Base-by-base conservation (phyloP, 2,797 vertebrate species). In the Chromobotia macracanthus region DNA sequence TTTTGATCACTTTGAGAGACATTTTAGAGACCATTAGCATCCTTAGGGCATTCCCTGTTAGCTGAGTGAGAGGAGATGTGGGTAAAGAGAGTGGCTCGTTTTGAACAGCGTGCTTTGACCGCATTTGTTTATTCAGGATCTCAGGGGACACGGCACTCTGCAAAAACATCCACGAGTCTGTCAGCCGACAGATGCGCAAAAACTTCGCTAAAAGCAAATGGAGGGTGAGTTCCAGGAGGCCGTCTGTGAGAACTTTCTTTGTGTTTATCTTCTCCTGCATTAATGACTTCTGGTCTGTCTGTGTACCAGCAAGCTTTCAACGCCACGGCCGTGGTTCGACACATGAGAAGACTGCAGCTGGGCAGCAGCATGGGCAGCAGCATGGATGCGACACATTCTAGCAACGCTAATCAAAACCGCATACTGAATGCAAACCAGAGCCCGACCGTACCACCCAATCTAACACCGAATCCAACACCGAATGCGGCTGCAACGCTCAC, bases 271-370 rank as follows among this genome's bases (percentile, higher is more conserved):
- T 66, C 9, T 56, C n/a, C 35, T 7, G 73, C 35, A 66, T 16
- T 31, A 25, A 28, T 50, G n/a, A n/a, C n/a, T n/a, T n/a, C n/a
- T n/a, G n/a, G 0, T 44, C 41, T 64, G 11, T 76, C n/a, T 70
- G 18, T 25, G 66, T 77, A 77, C 13, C 90, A 99, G 97, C 97
- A 99, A 99, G 97, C 97, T 0, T 99, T 99, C 80, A 99, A 99
- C 0, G 97, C 97, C 91, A 99, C 97, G 0, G 97, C 97, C 0
- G 97, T 99, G 0, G 96, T 99, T 74, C 93, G 97, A 6, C 97
- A 99, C 85, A 99, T 99, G 97, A 91, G 97, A 46, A 91, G 91
- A 82, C 92, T 99, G 61, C 97, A 99, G 87, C 94, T 99, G 0
- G 95, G 97, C 88, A 98, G 96, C 91, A n/a, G n/a, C n/a, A n/a